These are phyloP conservation scores for Cosmorhoe ocellata DNA, from an alignment of 2,888 invertebrate genomes.

Conservation along the genomic window DNA sequence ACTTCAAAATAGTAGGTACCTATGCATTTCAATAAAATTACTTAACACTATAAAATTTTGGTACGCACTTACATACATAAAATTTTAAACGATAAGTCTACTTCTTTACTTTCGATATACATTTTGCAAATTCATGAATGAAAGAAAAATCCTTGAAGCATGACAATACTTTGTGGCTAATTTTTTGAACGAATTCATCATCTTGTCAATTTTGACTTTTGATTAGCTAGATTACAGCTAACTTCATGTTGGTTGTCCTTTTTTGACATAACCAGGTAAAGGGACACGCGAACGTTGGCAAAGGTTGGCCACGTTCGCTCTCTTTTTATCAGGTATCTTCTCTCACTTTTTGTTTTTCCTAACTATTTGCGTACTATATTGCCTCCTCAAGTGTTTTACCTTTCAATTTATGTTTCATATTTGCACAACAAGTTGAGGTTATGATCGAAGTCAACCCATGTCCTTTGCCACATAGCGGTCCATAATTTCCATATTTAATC, in stretches of 20 bases:
- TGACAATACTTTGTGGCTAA: too few species aligned
- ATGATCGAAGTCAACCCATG: conserved; percentile 44
- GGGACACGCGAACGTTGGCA: conserved; percentile 80
- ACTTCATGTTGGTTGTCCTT: conserved; percentile 48
- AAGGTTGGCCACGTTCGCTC: conserved; percentile 70
- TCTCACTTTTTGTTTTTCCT: conserved; percentile 24
- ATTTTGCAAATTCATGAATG: too few species aligned
- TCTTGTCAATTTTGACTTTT: too few species aligned
- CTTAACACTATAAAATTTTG: too few species aligned
- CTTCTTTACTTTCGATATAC: too few species aligned
- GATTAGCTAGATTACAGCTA: too few species aligned
- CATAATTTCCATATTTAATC: conserved; percentile 35
- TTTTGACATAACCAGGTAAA: conserved; percentile 72
- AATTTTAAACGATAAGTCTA: too few species aligned
- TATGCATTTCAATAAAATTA: too few species aligned
- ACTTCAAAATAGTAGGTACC: too few species aligned
- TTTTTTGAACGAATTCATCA: too few species aligned
- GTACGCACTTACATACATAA: too few species aligned
- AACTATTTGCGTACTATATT: conserved; percentile 15
- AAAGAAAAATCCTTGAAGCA: too few species aligned
- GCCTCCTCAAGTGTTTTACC: conserved; percentile 20
- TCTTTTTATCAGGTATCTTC: conserved; percentile 67
- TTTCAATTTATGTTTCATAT: conserved; percentile 27
- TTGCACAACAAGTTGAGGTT: conserved; percentile 62
- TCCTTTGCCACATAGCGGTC: conserved; percentile 63